Percentiles rank a stretch among this genome's conserved stretches.
These are phyloP conservation scores for Cephus nigrinus DNA, from an alignment of 2,888 invertebrate genomes.

Conservation along the genomic window DNA sequence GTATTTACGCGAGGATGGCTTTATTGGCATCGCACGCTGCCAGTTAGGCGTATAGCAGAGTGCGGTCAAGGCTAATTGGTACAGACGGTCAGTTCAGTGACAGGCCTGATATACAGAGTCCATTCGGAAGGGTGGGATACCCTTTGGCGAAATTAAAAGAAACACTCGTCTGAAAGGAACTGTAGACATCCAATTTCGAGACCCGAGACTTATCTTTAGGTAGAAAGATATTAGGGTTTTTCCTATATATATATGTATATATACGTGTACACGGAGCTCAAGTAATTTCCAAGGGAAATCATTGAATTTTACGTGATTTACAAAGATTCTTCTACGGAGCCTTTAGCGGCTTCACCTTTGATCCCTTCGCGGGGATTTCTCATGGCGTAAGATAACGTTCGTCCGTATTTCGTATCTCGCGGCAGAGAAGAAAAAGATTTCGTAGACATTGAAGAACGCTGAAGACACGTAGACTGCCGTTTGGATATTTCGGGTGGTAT, in stretches of 20 bases:
- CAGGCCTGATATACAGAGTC: conserved; percentile 7
- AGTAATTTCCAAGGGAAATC: neutral
- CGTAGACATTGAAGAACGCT: neutral
- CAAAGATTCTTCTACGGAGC: neutral
- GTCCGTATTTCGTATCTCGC: neutral
- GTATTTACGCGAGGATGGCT: conserved; percentile 38
- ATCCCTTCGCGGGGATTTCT: neutral
- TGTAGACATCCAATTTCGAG: neutral
- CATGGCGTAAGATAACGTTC: neutral
- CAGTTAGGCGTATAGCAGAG: neutral
- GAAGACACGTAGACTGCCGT: neutral
- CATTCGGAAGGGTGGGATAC: neutral
- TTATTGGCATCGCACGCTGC: conserved; percentile 34
- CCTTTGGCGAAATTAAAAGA: conserved; percentile 6
- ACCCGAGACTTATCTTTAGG: neutral
- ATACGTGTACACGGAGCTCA: neutral
- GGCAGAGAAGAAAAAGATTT: neutral
- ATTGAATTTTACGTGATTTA: neutral
- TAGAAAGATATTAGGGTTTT: neutral
- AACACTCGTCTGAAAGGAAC: neutral
- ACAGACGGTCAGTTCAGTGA: conserved; percentile 17
- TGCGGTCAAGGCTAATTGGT: conserved; percentile 17
- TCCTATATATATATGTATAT: neutral
- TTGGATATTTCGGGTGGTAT: neutral
- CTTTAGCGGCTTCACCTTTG: neutral